Evolutionary conservation across 2,888 invertebrate species (phyloP), one percentile per base, ranked within the genome.

Genomic region (Spilarctia lutea): DNA sequence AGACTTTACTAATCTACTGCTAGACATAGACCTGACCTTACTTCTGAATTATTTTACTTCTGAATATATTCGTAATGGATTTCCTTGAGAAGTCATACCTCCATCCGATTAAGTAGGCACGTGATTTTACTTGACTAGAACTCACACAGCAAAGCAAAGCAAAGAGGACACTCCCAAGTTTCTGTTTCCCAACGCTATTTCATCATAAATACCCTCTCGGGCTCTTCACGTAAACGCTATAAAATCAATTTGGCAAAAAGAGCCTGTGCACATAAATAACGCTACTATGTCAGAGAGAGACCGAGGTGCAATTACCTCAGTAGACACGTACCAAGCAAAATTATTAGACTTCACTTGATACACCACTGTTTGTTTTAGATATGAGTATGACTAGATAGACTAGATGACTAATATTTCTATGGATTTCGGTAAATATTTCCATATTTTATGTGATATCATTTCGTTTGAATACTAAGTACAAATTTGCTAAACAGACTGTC

Each of bases 311-410:
- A 67, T 72, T 75, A 77, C 79, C 48, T 42, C 63, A 65, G 68
- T 56, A 71, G 74, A 73, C 75, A 75, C 79, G 77, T 77, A 71
- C 73, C 60, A 73, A 45, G 68, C 71, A 52, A 76, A 72, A 77
- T 77, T 73, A 79, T 77, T 42, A 63, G 73, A 65, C 24, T 74
- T 73, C 60, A 27, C 68, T 72, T 68, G 63, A 74, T 68, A 74
- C 33, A 68, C 68, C 65, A 52, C 8, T 65, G 35, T 71, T 71
- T 65, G 65, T 67, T 42, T n/a, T 18, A 67, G 27, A 13, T 6
- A 8, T 42, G n/a, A n/a, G n/a, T n/a, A n/a, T n/a, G n/a, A n/a
- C n/a, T n/a, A n/a, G n/a, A n/a, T n/a, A n/a, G n/a, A n/a, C n/a
- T n/a, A n/a, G n/a, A 30, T 42, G n/a, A 35, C 35, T 11, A 39